Evolutionary conservation across 1,140 invertebrate species (phyloP), one percentile per base, ranked within the genome.

Genomic region (Neotoxoptera formosana): DNA sequence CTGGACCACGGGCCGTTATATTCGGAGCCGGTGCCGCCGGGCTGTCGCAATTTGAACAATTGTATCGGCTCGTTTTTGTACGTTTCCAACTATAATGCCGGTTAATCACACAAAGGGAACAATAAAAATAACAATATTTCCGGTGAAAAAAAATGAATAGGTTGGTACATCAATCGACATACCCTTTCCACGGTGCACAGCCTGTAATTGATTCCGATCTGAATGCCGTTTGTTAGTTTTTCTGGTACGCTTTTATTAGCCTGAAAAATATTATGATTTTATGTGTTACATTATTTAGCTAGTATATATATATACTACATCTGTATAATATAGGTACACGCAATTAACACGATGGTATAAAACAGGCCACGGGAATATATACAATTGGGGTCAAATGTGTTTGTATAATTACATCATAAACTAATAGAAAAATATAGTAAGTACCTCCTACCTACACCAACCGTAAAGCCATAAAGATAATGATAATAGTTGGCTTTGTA

Each of bases 171-270:
- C 53, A 20, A 30, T 60, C 14, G 90, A 95, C 95, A 96, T 95
- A 98, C 97, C 96, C 97, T 97, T 95, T 98, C 97, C 88, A 98
- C 95, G 53, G 96, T 96, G 94, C 97, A 97, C 60, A 98, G 96
- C 95, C 98, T 96, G 95, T 98, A 98, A 95, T 97, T 98, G 93
- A 97, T 97, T 91, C 97, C 97, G 94, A 97, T 96, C 95, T 97
- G 96, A 94, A 99, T 97, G 20, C 97, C 98, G 95, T 97, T 98
- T 2, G 97, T 95, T 93, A 98, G 95, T 95, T 97, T 97, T 94
- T 98, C 97, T 4, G 96, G 96, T 60, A 56, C 34, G 47, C 81
- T 93, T 93, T 93, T 93, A 41, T 83, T 93, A 11, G 81, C 81
- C 96, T 96, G 96, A 76, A 95, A 95, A 91, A 94, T 21, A 45